Base-by-base conservation (phyloP, 1,140 invertebrate species). In the Atta colombica region DNA sequence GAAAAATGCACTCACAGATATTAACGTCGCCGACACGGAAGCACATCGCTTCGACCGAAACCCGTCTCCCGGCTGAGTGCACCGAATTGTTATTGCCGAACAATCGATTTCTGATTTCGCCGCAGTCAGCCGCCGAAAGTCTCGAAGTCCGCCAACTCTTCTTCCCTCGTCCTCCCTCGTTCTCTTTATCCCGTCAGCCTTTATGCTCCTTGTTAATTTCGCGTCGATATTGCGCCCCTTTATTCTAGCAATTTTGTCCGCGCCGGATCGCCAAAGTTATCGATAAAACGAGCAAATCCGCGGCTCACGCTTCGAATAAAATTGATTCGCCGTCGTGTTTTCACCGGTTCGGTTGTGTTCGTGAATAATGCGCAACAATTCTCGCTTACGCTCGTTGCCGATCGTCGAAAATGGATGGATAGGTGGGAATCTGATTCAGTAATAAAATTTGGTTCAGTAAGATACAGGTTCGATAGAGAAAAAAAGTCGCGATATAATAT, bases 31-130 rank as follows among this genome's bases (percentile, higher is more conserved):
- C 86, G 86, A 92, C 87, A 86, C 90, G 91, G 94, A 93, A 94
- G 93, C 71, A 69, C 21, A 82, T 91, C 89, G 92, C 77, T 87
- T 66, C 81, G 65, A 66, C 63, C 58, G 45, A 58, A 69, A 77
- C 81, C 80, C 81, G 90, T 65, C 86, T 87, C 81, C 85, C 51
- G 80, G 88, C 68, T 92, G 90, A 92, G 90, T 91, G 92, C 91
- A 91, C 87, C 89, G 91, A 91, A 94, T 93, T 93, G 93, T 93
- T 94, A 94, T 94, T 93, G 91, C 89, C 89, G 88, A 87, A 91
- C 92, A 90, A 94, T 93, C 93, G 93, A 94, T 94, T 94, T 92
- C 88, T 92, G 89, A 91, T 91, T 91, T 86, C 65, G 45, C 65
- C 77, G 25, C 25, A 82, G 45, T 77, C 77, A 77, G 39, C 61